Base-by-base conservation (phyloP, 1,140 invertebrate genomes). In the Cephus cinctus region DNA sequence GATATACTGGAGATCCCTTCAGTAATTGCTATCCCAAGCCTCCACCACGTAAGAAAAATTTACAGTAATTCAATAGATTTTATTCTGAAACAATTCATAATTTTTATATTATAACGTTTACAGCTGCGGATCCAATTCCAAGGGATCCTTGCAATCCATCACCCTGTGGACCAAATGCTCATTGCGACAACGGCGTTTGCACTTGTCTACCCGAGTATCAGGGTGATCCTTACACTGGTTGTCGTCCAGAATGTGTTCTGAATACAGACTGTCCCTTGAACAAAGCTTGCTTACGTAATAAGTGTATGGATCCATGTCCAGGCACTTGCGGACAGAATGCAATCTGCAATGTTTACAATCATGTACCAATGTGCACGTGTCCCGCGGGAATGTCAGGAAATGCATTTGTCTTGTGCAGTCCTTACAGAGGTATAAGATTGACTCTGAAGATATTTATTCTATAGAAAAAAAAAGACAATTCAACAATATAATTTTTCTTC, bases 271-370 rank as follows among this genome's bases (percentile, higher is more conserved):
- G n/a, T n/a, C n/a, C n/a, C n/a, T n/a, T n/a, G n/a, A n/a, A n/a
- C n/a, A n/a, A n/a, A n/a, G n/a, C n/a, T n/a, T n/a, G n/a, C n/a
- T n/a, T n/a, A n/a, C n/a, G n/a, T n/a, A n/a, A n/a, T n/a, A n/a
- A n/a, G n/a, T n/a, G n/a, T n/a, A n/a, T n/a, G n/a, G n/a, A n/a
- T n/a, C n/a, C n/a, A n/a, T n/a, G n/a, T n/a, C n/a, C n/a, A n/a
- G n/a, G n/a, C n/a, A n/a, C n/a, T 59, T 88, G 86, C 63, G 85
- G 84, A 5, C 67, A 79, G 18, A 80, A 81, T 52, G 83, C 86
- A 1, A 70, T 81, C 44, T 88, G 87, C 61, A 77, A 76, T 32
- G 82, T 84, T 8, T 75, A 78, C n/a, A 81, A 80, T 55, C 86
- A 88, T 63, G 75, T 81, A 2, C 83, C 86, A 12, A 81, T 81